These are phyloP conservation scores for Mormyrops boulengeri DNA, from an alignment of 2,797 vertebrate species.

Conservation along the genomic window DNA sequence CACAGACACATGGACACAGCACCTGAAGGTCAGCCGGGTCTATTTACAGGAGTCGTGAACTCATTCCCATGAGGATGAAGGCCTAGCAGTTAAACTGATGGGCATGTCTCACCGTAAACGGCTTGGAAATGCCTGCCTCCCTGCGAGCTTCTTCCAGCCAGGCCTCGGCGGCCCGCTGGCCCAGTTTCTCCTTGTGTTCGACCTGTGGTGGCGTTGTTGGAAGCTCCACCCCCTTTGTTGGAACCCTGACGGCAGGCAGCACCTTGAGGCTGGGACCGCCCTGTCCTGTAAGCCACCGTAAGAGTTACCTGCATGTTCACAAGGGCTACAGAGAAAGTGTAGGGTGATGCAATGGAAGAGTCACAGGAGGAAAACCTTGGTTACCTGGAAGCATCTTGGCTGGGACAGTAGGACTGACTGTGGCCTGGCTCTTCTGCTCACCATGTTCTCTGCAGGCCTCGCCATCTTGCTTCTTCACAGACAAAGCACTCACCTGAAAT, in stretches of 20 bases:
- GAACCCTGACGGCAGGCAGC: conserved; percentile 52
- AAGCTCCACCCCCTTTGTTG: conserved; percentile 49
- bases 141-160: conserved; percentile 64
- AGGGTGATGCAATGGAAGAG: neutral
- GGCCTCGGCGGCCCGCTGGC: conserved; percentile 58
- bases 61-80: neutral
- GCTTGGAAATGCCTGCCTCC: conserved; percentile 66
- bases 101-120: conserved; percentile 67
- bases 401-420: conserved; percentile 20
- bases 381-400: conserved; percentile 45
- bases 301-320: neutral
- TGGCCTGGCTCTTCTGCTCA: conserved; percentile 29
- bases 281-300: conserved; percentile 46
- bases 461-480: conserved; percentile 21
- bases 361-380: neutral
- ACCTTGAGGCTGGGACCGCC: conserved; percentile 44
- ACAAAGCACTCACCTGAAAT: conserved; percentile 41
- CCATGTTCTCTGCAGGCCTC: conserved; percentile 14
- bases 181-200: conserved; percentile 43
- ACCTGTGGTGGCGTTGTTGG: conserved; percentile 35
- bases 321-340: neutral
- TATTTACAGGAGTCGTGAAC: neutral
- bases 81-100: neutral
- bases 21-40: neutral
- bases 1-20: neutral